Base-by-base conservation (phyloP, 2,113 vertebrate genomes). In the Lucifuga dentata region DNA sequence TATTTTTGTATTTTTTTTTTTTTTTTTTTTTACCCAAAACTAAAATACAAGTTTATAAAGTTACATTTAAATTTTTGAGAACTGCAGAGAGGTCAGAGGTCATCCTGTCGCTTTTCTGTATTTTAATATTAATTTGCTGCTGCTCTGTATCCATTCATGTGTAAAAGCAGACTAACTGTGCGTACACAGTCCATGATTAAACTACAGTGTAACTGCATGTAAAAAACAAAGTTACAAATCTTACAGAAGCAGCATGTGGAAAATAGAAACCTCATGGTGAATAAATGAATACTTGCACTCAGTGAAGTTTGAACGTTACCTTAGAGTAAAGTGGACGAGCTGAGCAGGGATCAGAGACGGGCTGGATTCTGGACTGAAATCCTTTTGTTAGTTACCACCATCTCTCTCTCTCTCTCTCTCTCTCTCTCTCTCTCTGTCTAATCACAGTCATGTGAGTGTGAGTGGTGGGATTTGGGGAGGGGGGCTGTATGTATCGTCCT, bases 361-460 rank as follows among this genome's bases (percentile, higher is more conserved):
- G 52, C 15, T 19, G 45, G 8, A 16, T 9, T 41, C 59, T 67
- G 48, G 68, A 69, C 75, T 60, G 57, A 40, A 36, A 52, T 69
- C 67, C 57, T 39, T 55, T 46, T 36, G 5, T 5, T 3, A 1
- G 16, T 55, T 23, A 57, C 65, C 46, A 23, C 49, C 62, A 61
- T 65, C 21, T 75, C 71, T 65, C 68, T 32, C 69, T 50, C 52
- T 50, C 55, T 69, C 72, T 61, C 35, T 77, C 68, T 50, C 56
- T 36, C 61, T 56, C 74, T 49, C 76, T 83, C 63, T 72, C 77
- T 73, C 80, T 82, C 68, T 75, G 41, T 56, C 36, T 86, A 89
- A 92, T 88, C 88, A 1, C 67, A 78, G 85, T 93, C 92, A 92
- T 92, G 92, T 92, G 92, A 91, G 84, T 29, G 26, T 29, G 26